Conservation (phyloP, 2,888 invertebrate species). For the Tenodera sinensis region DNA sequence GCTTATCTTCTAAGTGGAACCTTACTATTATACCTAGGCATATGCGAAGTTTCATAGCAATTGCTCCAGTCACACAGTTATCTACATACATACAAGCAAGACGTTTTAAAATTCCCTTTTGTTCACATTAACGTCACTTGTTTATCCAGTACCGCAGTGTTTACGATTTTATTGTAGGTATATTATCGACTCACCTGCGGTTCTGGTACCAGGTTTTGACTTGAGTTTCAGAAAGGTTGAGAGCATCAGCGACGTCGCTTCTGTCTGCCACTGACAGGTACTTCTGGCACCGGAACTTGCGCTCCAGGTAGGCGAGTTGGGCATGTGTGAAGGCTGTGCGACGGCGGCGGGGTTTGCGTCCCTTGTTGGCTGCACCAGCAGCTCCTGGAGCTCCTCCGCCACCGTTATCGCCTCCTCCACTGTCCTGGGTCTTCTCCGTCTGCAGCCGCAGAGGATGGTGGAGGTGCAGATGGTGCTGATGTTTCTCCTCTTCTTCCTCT, state of each 20-base stretch:
- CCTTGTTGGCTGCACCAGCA: conserved; percentile 39
- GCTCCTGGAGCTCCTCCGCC: conserved; percentile 5
- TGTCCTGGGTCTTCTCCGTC: not conserved
- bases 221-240: conserved; percentile 88
- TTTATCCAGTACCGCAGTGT: no score
- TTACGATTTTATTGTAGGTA: no score
- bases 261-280: conserved; percentile 91
- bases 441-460: conserved; percentile 36
- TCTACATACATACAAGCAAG: no score
- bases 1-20: no score
- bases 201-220: conserved; percentile 96
- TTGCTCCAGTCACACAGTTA: no score
- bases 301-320: conserved; percentile 85
- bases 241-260: conserved; percentile 86
- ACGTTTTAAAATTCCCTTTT: no score
- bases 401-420: conserved; percentile 45
- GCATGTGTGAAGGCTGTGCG: conserved; percentile 93
- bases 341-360: conserved; percentile 73
- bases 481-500: conserved; percentile 15
- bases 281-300: conserved; percentile 91
- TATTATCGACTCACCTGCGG: conserved; percentile 58
- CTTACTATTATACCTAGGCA: no score
- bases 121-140: no score
- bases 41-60: no score
- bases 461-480: conserved; percentile 13